Conservation (phyloP, 2,113 vertebrate species). For the Rallus limicola region DNA sequence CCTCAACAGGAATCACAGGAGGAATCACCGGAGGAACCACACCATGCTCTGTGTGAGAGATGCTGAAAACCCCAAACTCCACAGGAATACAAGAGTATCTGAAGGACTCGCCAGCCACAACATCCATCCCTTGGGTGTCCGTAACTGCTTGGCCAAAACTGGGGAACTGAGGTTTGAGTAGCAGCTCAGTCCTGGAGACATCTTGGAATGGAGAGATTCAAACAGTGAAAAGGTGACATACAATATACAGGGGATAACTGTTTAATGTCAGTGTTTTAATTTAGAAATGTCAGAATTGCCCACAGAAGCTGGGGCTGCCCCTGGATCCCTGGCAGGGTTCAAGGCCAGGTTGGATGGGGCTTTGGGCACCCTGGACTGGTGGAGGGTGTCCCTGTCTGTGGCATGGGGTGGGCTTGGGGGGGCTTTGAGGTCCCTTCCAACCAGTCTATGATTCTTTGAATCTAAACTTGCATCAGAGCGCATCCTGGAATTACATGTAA, state of each 20-base stretch:
- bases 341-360: no score
- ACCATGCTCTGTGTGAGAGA: not conserved
- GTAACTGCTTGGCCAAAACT: not conserved
- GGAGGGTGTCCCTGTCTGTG: no score
- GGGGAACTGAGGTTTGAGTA: not conserved
- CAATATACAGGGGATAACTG: not conserved
- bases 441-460: not conserved
- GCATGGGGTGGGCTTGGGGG: no score
- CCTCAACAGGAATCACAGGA: not conserved
- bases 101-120: not conserved
- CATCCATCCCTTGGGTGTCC: not conserved
- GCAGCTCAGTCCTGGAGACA: not conserved
- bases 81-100: not conserved
- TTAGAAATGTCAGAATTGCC: not conserved
- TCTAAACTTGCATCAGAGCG: not conserved
- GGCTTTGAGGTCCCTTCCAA: no score
- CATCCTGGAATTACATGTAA: not conserved
- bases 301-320: no score
- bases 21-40: not conserved
- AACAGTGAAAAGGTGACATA: not conserved
- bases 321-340: no score
- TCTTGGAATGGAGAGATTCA: not conserved
- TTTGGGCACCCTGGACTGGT: no score
- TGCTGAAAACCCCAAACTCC: not conserved
- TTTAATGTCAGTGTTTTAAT: not conserved